phyloP scores from a whole-genome alignment of 2,113 vertebrate genomes.

The Enhydra lutris region DNA sequence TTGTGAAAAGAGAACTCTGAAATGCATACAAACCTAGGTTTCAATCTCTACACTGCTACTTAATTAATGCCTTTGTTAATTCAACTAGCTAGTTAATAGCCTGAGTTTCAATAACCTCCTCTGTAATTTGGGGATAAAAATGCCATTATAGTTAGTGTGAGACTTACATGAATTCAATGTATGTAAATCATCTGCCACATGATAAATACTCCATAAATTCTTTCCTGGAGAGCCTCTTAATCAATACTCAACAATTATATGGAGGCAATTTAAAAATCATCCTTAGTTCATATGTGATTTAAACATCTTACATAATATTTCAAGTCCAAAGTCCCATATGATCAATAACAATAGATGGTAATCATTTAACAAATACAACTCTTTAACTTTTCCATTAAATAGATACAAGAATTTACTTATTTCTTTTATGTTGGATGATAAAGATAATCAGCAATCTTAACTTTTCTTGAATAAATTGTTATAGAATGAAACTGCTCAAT shows the following conservation, averaged over 20 bases:
- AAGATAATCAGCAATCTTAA: neutral
- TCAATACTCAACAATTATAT: neutral
- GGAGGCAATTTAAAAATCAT: neutral
- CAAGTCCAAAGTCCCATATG: neutral
- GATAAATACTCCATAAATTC: neutral
- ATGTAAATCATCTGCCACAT: neutral
- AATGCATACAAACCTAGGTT: neutral
- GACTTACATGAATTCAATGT: neutral
- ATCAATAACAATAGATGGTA: neutral
- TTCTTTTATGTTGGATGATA: neutral
- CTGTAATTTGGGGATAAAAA: neutral
- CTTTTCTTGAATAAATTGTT: neutral
- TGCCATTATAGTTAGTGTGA: neutral
- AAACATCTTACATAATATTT: neutral
- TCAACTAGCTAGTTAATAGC: neutral
- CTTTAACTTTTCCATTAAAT: neutral
- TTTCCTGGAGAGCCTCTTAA: neutral
- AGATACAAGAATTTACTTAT: neutral
- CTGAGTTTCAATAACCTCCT: neutral
- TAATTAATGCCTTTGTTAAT: neutral
- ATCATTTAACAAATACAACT: neutral
- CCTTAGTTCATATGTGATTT: neutral
- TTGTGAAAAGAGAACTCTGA: neutral
- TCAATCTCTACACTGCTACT: neutral
- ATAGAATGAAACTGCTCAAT: neutral